A percentile compares a stretch with the other conserved stretches of the same genome.
Evolutionary conservation across 2,888 invertebrate genomes (phyloP).

Genomic region (Lomographa bimaculata): DNA sequence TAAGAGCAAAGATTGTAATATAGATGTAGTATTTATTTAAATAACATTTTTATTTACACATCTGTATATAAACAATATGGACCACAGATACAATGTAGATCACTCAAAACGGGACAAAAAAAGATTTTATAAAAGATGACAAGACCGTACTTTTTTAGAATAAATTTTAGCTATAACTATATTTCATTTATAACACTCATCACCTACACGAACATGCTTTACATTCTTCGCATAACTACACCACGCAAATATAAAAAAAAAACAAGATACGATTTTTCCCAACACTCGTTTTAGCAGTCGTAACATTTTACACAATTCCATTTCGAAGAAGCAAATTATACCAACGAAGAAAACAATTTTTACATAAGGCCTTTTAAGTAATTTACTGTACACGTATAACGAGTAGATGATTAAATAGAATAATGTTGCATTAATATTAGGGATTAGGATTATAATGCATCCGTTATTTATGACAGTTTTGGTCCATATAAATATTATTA

Average conservation of each 20-base stretch:
- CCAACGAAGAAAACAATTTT: conserved; percentile 74
- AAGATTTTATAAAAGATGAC: conserved; percentile 57
- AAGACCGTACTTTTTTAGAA: conserved; percentile 51
- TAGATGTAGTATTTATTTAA: conserved; percentile 47
- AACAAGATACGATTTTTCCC: conserved; percentile 45
- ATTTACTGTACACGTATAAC: conserved; percentile 81
- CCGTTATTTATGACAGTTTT: conserved; percentile 79
- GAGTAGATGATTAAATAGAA: conserved; percentile 79
- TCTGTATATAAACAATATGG: conserved; percentile 40
- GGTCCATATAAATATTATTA: conserved; percentile 83
- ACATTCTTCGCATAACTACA: conserved; percentile 58
- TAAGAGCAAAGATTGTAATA: conserved; percentile 71
- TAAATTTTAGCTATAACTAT: conserved; percentile 61
- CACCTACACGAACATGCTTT: conserved; percentile 66
- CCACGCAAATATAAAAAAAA: conserved; percentile 58
- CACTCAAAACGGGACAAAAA: conserved; percentile 63
- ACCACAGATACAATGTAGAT: conserved; percentile 60
- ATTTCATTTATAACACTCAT: conserved; percentile 71
- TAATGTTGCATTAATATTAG: conserved; percentile 77
- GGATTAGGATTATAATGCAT: conserved; percentile 76
- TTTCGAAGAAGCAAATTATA: conserved; percentile 69
- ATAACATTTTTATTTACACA: conserved; percentile 53
- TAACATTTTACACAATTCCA: conserved; percentile 50
- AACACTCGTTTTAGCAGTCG: conserved; percentile 55
- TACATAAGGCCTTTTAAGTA: conserved; percentile 79